phyloP scores from a whole-genome alignment of 1,140 invertebrate species.

The Ips typographus region DNA sequence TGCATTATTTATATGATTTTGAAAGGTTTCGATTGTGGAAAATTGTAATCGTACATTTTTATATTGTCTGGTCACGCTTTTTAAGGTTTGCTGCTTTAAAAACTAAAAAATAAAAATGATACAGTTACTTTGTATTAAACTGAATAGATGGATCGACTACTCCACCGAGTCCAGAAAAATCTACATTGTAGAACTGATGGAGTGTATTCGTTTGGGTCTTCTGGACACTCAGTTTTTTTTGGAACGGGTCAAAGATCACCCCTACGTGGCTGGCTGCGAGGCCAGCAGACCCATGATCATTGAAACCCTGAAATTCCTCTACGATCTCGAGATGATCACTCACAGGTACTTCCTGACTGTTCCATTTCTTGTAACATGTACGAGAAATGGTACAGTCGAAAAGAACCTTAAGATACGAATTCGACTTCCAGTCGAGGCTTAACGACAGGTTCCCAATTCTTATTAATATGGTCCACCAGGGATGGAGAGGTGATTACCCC shows the following conservation, averaged over 20 bases:
- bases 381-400: not conserved
- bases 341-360: conserved; percentile 47
- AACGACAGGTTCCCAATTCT: conserved; percentile 26
- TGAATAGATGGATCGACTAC: conserved; percentile 60
- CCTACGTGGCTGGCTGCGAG: conserved; percentile 64
- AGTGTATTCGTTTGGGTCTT: conserved; percentile 78
- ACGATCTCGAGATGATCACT: conserved; percentile 71
- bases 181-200: conserved; percentile 63
- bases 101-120: too few relatives aligned
- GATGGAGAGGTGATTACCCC: conserved; percentile 64
- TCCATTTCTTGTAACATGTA: too few relatives aligned
- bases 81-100: too few relatives aligned
- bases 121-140: too few relatives aligned
- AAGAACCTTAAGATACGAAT: conserved; percentile 10
- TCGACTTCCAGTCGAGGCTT: conserved; percentile 25
- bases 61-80: too few relatives aligned
- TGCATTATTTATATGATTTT: too few relatives aligned
- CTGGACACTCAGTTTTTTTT: conserved; percentile 80
- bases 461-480: conserved; percentile 44
- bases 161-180: conserved; percentile 46
- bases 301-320: conserved; percentile 71
- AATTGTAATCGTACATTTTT: too few relatives aligned
- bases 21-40: too few relatives aligned
- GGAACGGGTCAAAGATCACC: conserved; percentile 67
- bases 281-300: conserved; percentile 71